Base-by-base conservation (phyloP, 2,113 vertebrate genomes). In the Ciconia stormi region DNA sequence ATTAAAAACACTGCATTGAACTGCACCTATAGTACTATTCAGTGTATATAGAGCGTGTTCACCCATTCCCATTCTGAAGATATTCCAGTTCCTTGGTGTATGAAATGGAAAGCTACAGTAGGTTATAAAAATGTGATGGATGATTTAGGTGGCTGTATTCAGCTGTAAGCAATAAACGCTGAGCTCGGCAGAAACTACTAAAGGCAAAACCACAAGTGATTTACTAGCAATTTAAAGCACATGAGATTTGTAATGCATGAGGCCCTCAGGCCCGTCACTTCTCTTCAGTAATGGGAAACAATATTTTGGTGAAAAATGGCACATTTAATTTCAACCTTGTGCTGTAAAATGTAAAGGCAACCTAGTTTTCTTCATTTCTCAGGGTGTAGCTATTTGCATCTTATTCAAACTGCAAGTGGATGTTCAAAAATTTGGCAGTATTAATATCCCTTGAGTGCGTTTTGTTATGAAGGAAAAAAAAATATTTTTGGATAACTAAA, bases 171-270 rank as follows among this genome's bases (percentile, higher is more conserved):
- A 98, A 97, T 98, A 98, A 98, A 97, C 15, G 97, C 98, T 98
- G 98, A 99, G 97, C 97, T 98, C 7, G 8, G 98, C 98, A 98
- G 96, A 98, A 98, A 98, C 90, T 93, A 96, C 97, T 95, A 97
- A 97, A 97, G 97, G 98, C 96, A 98, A 98, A 97, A 98, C 94
- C 10, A 11, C 96, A 97, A 98, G 97, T 98, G 98, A 98, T 99
- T 98, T 98, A 98, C 98, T 97, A 96, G 97, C 97, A 98, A 98
- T 98, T 98, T 97, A 97, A 98, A 98, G 96, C 97, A 97, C 97
- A 98, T 73, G 97, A 98, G 97, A 98, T 98, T 98, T 98, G 98
- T 98, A 98, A 98, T 98, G 98, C 98, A 98, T 98, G 97, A 98
- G 90, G 93, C 97, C 97, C 97, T 97, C 86, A 93, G 97, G 98